Evolutionary conservation across 2,113 vertebrate species (phyloP), one percentile per base, ranked within the genome.

Genomic region (Pollachius pollachius): DNA sequence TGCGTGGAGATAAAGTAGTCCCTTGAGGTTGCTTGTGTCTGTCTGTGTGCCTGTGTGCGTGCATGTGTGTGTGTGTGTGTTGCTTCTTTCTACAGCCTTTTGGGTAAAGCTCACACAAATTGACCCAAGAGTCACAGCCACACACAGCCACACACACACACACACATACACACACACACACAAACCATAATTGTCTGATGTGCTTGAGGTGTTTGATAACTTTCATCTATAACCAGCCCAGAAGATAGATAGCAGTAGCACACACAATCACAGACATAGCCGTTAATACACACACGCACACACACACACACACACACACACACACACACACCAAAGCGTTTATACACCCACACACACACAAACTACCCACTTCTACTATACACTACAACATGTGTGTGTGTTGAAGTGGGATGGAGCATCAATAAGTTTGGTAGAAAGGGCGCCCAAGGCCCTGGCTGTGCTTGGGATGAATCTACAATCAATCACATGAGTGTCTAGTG

Each of bases 391-490:
- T 63, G 68, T 71, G 52, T 71, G 64, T 67, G 52, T 59, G 64
- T 69, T 25, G 59, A 19, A 19, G 41, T 57, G 70, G 41, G 57
- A 75, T 64, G 23, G 61, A 68, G 37, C 78, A 78, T 84, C 64
- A 76, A 74, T 81, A 71, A 73, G 65, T 19, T 13, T 65, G 63
- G 34, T 64, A 48, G 30, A 4, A 48, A 17, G 64, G 17, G 30
- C 19, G 37, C 63, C 34, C 34, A 48, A 13, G 19, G 37, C 63
- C 63, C 63, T 48, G 6, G 48, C 21, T 64, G 64, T 34, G 4
- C 63, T 18, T 64, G 59, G 64, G 71, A 71, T 67, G 66, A 79
- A 69, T 69, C 66, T 21, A 25, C 68, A 61, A 82, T 82, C 63
- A 72, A 68, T 79, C 69, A 77, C 48, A 30, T 23, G 23, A 37